Base-by-base conservation (phyloP, 1,140 invertebrate species). In the Trigoniulus corallinus region DNA sequence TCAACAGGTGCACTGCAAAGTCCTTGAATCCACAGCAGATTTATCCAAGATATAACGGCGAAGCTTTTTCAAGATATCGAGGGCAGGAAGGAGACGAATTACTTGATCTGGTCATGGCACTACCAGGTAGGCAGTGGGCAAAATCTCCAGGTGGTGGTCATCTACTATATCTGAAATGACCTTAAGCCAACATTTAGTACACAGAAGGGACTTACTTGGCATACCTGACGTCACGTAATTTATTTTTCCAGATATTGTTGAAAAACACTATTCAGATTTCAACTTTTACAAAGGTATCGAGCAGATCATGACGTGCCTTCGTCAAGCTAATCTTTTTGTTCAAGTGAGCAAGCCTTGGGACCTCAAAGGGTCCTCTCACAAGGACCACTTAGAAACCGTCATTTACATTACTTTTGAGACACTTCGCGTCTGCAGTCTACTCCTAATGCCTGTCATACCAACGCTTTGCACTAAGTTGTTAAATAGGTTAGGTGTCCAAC, bases 201-300 rank as follows among this genome's bases (percentile, higher is more conserved):
- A n/a, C n/a, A n/a, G n/a, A n/a, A n/a, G n/a, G n/a, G n/a, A n/a
- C n/a, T n/a, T n/a, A n/a, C n/a, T n/a, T n/a, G n/a, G n/a, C n/a
- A n/a, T n/a, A n/a, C n/a, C 7, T 34, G 29, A 15, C 15, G 15
- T 34, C 29, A 34, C 29, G 7, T 24, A 53, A 7, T 20, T 34
- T n/a, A 26, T 12, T 39, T 50, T 61, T 4, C 7, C 58, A 64
- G 66, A 61, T 24, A 56, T 53, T 42, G 62, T 64, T 3, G 50
- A 58, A 21, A 39, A 69, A 18, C 72, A 81, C 66, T 97, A 88
- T 64, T 67, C 76, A 47, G 71, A 81, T 37, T 81, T 80, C 61
- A 78, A 88, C 59, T 84, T 93, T 63, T 86, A 93, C 69, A 80
- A 80, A 66, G 88, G 75, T 0, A 75, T 88, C 0, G 86, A 94